These are phyloP conservation scores for Camelus bactrianus DNA, from an alignment of 2,113 vertebrate genomes.

Conservation along the genomic window DNA sequence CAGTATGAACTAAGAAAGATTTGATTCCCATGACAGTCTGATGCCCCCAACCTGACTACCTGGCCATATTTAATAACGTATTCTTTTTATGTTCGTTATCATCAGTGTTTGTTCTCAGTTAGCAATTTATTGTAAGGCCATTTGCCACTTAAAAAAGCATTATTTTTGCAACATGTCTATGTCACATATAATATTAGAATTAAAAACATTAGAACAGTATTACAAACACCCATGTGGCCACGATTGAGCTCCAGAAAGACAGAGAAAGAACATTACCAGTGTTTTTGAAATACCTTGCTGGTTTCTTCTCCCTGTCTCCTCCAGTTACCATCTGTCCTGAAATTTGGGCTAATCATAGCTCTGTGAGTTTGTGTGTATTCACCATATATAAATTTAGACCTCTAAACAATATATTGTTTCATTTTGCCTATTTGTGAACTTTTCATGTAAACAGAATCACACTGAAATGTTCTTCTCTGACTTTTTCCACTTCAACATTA, in stretches of 20 bases:
- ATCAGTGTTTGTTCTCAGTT: neutral
- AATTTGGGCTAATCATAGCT: neutral
- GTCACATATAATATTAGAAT: neutral
- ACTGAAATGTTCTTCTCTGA: neutral
- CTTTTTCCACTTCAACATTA: neutral
- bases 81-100: neutral
- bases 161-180: neutral
- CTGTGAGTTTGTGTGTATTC: neutral
- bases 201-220: conserved; percentile 5
- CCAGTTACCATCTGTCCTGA: neutral
- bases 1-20: neutral
- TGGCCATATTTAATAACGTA: neutral
- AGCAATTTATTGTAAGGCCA: neutral
- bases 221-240: neutral
- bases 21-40: neutral
- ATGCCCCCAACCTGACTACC: too few species aligned
- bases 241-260: neutral
- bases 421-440: neutral
- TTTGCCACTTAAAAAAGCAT: neutral
- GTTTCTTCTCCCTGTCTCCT: neutral
- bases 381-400: neutral
- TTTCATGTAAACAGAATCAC: neutral
- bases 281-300: neutral
- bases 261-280: neutral
- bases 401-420: neutral